A percentile compares a stretch with the other conserved stretches of the same genome.
Conservation (phyloP, 2,888 invertebrate genomes). For the Myathropa florea region DNA sequence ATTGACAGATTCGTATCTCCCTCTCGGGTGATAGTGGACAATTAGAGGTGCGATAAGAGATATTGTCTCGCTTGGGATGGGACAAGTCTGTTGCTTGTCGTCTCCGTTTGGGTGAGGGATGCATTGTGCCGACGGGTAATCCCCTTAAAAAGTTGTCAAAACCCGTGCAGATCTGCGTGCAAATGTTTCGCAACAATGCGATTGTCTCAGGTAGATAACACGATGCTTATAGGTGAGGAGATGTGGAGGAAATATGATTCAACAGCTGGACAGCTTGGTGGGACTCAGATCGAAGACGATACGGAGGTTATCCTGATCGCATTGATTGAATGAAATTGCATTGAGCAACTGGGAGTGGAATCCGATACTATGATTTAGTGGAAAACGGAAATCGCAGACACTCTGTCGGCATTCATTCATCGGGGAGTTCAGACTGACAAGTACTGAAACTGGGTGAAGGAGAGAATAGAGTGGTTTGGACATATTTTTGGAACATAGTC, state of each 20-base stretch:
- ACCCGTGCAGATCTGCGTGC: conserved; percentile 25
- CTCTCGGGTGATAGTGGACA: conserved; percentile 56
- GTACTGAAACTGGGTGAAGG: too few species aligned
- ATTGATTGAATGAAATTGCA: not conserved
- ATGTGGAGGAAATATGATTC: conserved; percentile 21
- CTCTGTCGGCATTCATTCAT: not conserved
- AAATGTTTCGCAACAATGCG: conserved; percentile 38
- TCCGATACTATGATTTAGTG: not conserved
- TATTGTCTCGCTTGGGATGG: conserved; percentile 22
- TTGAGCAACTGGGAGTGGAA: not conserved
- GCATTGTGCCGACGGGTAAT: conserved; percentile 16
- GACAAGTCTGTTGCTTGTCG: not conserved
- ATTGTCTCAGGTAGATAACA: not conserved
- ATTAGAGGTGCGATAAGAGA: conserved; percentile 61
- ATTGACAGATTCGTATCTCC: conserved; percentile 60
- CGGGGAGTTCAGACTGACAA: too few species aligned
- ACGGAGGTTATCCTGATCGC: not conserved
- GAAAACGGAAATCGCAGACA: not conserved
- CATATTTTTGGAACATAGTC: too few species aligned
- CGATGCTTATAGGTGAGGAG: not conserved
- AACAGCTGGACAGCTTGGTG: conserved; percentile 28
- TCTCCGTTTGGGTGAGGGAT: too few species aligned
- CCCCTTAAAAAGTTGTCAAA: conserved; percentile 44
- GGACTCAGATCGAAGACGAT: not conserved
- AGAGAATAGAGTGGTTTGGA: too few species aligned